A percentile compares a stretch with the other conserved stretches of the same genome.
phyloP scores from a whole-genome alignment of 1,140 invertebrate species.

The Lepidurus apus region DNA sequence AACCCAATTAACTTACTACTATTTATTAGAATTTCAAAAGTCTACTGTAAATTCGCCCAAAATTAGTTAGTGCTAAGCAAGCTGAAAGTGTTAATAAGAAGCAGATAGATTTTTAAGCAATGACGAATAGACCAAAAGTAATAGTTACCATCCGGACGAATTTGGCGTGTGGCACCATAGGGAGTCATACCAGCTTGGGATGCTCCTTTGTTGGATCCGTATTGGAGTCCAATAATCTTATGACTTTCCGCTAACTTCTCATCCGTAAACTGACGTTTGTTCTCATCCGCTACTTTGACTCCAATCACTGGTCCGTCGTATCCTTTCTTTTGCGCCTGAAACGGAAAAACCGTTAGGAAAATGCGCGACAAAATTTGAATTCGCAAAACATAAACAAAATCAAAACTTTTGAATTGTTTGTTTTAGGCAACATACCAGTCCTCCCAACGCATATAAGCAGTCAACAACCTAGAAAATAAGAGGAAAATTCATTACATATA shows the following conservation, averaged over 20 bases:
- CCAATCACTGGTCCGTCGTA: slow-evolving; percentile 51
- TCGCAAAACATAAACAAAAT: slow-evolving; percentile 23
- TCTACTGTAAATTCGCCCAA: neutral
- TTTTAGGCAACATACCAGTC: slow-evolving; percentile 43
- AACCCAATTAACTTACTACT: neutral
- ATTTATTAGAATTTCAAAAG: neutral
- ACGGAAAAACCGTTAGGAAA: too few species aligned
- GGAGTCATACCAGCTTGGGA: slow-evolving; percentile 54
- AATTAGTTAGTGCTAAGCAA: neutral
- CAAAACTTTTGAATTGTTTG: neutral
- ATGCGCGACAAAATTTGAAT: neutral
- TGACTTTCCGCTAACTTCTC: slow-evolving; percentile 50
- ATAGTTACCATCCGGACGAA: slow-evolving; percentile 47
- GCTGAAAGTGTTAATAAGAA: neutral
- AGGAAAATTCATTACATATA: neutral
- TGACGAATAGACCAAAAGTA: neutral
- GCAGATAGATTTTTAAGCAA: neutral
- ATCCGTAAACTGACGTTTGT: slow-evolving; percentile 49
- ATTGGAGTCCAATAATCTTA: slow-evolving; percentile 51
- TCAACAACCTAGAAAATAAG: slow-evolving; percentile 43
- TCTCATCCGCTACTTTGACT: slow-evolving; percentile 52
- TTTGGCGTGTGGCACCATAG: slow-evolving; percentile 52
- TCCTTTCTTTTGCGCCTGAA: slow-evolving; percentile 51
- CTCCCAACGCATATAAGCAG: slow-evolving; percentile 45
- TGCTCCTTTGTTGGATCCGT: slow-evolving; percentile 52